Evolutionary conservation across 2,888 invertebrate species (phyloP).

Genomic region (Pomacea canaliculata): DNA sequence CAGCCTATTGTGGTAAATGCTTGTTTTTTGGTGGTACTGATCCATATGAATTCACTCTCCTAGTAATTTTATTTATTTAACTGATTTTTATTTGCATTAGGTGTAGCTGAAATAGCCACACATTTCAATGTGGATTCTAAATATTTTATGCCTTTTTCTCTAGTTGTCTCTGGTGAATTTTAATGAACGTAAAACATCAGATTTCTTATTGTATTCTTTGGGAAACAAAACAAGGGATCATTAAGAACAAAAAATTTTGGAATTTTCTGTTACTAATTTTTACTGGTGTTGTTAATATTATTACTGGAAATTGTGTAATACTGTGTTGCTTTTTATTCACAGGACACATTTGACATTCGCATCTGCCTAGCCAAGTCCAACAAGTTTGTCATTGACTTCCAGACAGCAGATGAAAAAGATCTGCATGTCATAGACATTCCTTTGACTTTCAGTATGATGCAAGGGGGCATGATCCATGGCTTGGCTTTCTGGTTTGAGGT

Average conservation of each 20-base stretch:
- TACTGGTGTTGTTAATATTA: neutral
- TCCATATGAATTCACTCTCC: too few relatives aligned
- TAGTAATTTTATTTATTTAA: too few relatives aligned
- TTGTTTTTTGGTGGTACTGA: neutral
- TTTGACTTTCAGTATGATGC: constrained; percentile 89
- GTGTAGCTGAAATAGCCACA: too few relatives aligned
- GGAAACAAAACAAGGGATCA: too few relatives aligned
- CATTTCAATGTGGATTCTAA: too few relatives aligned
- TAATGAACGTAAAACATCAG: too few relatives aligned
- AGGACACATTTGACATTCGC: constrained; percentile 96
- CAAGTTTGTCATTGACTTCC: constrained; percentile 93
- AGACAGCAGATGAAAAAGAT: constrained; percentile 91
- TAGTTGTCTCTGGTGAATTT: too few relatives aligned
- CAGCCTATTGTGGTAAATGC: constrained; percentile 87
- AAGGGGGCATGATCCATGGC: constrained; percentile 95
- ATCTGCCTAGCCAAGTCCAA: constrained; percentile 96
- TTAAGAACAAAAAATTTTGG: too few relatives aligned
- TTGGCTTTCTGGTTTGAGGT: constrained; percentile 99
- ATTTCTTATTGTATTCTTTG: too few relatives aligned
- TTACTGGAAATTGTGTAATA: neutral
- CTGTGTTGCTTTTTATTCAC: constrained; percentile 16
- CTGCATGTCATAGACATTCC: constrained; percentile 96
- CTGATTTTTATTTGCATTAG: too few relatives aligned
- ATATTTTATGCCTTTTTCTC: too few relatives aligned
- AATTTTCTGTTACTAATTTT: too few relatives aligned